phyloP scores from a whole-genome alignment of 2,797 vertebrate genomes.

The Sebastes iracundus region DNA sequence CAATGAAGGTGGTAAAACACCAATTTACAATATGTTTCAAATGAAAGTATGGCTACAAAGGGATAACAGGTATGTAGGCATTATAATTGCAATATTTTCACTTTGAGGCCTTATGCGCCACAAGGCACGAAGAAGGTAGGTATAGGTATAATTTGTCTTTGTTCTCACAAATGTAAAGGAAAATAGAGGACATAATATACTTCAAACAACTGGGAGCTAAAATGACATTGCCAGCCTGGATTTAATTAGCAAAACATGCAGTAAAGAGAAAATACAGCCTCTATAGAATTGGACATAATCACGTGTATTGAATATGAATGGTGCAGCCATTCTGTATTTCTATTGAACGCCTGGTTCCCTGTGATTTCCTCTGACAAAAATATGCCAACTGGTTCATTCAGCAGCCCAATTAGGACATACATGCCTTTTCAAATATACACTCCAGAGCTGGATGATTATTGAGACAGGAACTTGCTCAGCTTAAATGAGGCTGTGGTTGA shows the following conservation, averaged over 20 bases:
- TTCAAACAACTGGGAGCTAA: neutral
- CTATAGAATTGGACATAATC: neutral
- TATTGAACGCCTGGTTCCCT: neutral
- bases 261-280: neutral
- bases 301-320: neutral
- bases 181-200: neutral
- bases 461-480: conserved; percentile 41
- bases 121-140: neutral
- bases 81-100: neutral
- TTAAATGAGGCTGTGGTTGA: conserved; percentile 19
- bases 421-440: conserved; percentile 26
- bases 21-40: neutral
- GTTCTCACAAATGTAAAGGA: neutral
- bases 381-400: conserved; percentile 32
- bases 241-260: neutral
- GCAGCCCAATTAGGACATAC: conserved; percentile 64
- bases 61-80: neutral
- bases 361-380: conserved; percentile 14
- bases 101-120: neutral
- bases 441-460: conserved; percentile 29
- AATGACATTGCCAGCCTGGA: neutral
- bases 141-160: neutral
- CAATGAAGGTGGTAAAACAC: neutral
- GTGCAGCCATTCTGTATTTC: neutral
- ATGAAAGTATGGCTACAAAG: neutral